These are phyloP conservation scores for Entelurus aequoreus DNA, from an alignment of 2,113 vertebrate species.

Conservation along the genomic window DNA sequence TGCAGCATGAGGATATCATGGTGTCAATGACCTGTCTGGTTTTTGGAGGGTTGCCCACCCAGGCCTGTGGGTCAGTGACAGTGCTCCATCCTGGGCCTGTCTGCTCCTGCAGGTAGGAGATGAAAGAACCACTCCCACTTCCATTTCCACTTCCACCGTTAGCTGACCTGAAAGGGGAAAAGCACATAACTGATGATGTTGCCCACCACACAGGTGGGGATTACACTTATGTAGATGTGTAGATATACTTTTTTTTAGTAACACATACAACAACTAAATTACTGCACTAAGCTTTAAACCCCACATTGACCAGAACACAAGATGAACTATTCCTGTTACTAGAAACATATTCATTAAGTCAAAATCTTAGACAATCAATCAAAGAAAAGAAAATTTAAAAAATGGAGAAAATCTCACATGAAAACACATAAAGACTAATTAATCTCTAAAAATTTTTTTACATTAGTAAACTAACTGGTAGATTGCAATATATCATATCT, in stretches of 20 bases:
- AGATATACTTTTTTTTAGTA: neutral
- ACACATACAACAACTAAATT: too few relatives aligned
- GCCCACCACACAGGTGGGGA: neutral
- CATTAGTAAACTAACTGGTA: too few relatives aligned
- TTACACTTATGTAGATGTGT: neutral
- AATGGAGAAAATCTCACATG: too few relatives aligned
- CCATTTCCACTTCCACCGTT: slow-evolving; percentile 54
- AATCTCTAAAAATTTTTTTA: too few relatives aligned
- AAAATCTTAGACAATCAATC: too few relatives aligned
- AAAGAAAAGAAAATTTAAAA: too few relatives aligned
- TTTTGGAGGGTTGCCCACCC: slow-evolving; percentile 65
- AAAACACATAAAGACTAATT: too few relatives aligned
- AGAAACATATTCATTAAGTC: too few relatives aligned
- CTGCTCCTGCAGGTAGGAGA: slow-evolving; percentile 77
- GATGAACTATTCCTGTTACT: too few relatives aligned
- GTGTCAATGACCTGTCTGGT: slow-evolving; percentile 63
- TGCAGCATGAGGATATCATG: slow-evolving; percentile 65
- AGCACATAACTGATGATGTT: slow-evolving; percentile 36
- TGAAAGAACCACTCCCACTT: slow-evolving; percentile 65
- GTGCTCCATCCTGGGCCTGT: slow-evolving; percentile 66
- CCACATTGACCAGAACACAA: too few relatives aligned
- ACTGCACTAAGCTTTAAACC: too few relatives aligned
- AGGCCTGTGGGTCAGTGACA: slow-evolving; percentile 64
- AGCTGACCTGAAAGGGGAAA: slow-evolving; percentile 57
- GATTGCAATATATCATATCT: too few relatives aligned